phyloP scores from a whole-genome alignment of 2,113 vertebrate species.

The Semicossyphus pulcher region DNA sequence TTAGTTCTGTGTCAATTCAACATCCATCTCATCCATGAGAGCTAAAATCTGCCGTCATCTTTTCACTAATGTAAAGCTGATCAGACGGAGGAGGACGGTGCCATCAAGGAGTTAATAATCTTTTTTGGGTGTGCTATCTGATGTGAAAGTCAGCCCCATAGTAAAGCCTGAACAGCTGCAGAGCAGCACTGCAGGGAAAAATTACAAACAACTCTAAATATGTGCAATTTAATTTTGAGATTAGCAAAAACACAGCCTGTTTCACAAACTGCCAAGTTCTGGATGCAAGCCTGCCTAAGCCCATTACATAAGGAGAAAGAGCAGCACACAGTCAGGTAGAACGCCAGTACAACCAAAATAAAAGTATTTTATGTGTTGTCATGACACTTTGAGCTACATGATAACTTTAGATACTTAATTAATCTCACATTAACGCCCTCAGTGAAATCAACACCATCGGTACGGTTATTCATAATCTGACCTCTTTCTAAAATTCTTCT shows the following conservation, averaged over 20 bases:
- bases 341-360: background rate
- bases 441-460: slow-evolving; percentile 11
- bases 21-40: no score
- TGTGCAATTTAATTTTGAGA: background rate
- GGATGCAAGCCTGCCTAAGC: background rate
- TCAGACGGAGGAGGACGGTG: no score
- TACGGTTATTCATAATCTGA: slow-evolving; percentile 6
- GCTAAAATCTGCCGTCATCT: no score
- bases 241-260: background rate
- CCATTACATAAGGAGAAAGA: background rate
- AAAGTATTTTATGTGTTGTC: background rate
- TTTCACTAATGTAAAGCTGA: no score
- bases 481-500: slow-evolving; percentile 7
- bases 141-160: background rate
- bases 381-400: background rate
- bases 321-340: background rate
- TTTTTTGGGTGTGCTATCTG: no score
- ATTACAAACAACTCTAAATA: background rate
- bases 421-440: background rate
- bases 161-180: background rate
- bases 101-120: no score
- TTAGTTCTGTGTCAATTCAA: background rate
- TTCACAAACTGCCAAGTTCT: background rate
- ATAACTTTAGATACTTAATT: background rate
- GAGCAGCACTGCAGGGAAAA: background rate